Percentiles rank a stretch among this genome's conserved stretches.
Evolutionary conservation across 2,888 invertebrate species (phyloP).

Genomic region (Geotrupes spiniger): DNA sequence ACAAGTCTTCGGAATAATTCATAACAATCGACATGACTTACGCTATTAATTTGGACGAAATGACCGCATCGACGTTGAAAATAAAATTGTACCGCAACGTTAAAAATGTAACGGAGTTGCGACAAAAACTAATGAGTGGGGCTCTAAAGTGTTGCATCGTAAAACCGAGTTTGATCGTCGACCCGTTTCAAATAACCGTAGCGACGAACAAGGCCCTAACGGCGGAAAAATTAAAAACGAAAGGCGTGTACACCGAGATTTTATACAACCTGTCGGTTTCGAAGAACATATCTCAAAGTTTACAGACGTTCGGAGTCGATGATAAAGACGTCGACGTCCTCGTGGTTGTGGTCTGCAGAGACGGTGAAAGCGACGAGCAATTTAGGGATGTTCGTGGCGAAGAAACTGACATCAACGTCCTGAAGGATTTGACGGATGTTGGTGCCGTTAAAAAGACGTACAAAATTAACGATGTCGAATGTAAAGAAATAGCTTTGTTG

Average conservation of each 20-base stretch:
- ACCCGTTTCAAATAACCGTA: slow-evolving; percentile 61
- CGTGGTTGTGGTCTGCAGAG: slow-evolving; percentile 48
- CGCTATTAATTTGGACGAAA: slow-evolving; percentile 33
- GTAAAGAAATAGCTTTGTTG: slow-evolving; percentile 49
- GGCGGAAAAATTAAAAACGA: slow-evolving; percentile 59
- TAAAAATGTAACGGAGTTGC: slow-evolving; percentile 56
- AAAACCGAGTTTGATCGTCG: slow-evolving; percentile 59
- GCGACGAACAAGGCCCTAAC: slow-evolving; percentile 67
- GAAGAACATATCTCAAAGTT: slow-evolving; percentile 67
- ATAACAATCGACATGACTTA: too few species aligned
- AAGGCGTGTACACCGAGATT: slow-evolving; percentile 62
- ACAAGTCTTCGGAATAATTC: too few species aligned
- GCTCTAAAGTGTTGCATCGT: slow-evolving; percentile 60
- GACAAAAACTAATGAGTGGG: slow-evolving; percentile 56
- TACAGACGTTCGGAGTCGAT: slow-evolving; percentile 62
- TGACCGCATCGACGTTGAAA: slow-evolving; percentile 32
- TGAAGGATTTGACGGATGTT: slow-evolving; percentile 52
- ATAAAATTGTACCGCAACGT: slow-evolving; percentile 60
- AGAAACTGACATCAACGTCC: slow-evolving; percentile 49
- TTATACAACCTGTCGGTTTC: slow-evolving; percentile 66
- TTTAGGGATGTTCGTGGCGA: slow-evolving; percentile 57
- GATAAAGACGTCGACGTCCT: slow-evolving; percentile 52
- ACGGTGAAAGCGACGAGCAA: slow-evolving; percentile 41
- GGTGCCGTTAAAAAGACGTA: slow-evolving; percentile 58
- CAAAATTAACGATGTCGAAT: slow-evolving; percentile 57